Base-by-base conservation (phyloP, 1,140 invertebrate genomes). In the Protaetia brevitarsis region DNA sequence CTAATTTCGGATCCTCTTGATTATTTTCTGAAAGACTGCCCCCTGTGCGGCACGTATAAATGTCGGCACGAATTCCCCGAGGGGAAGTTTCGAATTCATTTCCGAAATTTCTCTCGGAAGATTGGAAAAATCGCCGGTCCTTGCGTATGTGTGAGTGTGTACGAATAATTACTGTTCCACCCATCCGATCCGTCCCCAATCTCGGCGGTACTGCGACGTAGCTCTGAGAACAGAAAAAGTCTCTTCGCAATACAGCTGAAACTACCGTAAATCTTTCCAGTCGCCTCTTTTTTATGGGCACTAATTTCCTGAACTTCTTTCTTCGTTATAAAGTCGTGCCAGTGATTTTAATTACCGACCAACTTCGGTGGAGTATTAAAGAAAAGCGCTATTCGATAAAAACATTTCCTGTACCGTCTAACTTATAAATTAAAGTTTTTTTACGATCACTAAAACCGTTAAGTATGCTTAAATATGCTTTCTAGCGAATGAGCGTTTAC, bases 301-400 rank as follows among this genome's bases (percentile, higher is more conserved):
- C 41, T 45, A 45, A 45, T 45, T 45, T 45, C 41, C 41, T 13
- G 16, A 51, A 51, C 16, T 51, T 51, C 41, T 51, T 13, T 19
- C 19, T 10, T 51, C 19, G 16, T 51, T 51, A 51, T 51, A 19
- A 51, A 51, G 41, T 51, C 41, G 41, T 19, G 19, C 13, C 11
- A 51, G 41, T 51, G 41, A 51, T 51, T 51, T 51, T 51, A 51
- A 51, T 51, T 51, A 51, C 26, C 41, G 16, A 51, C 10, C 8
- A 51, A 23, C 41, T 51, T 51, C 41, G n/a, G 16, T 51, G 19
- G 16, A 51, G 10, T 23, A 0, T 51, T 51, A 51, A 23, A 0
- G 41, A 23, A 51, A 51, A 51, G 19, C 26, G 26, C 19, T 16
- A 10, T 19, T 51, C 41, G 19, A 10, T 51, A 51, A 26, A 51